Conservation (phyloP, 2,797 vertebrate species). For the Myripristis murdjan region DNA sequence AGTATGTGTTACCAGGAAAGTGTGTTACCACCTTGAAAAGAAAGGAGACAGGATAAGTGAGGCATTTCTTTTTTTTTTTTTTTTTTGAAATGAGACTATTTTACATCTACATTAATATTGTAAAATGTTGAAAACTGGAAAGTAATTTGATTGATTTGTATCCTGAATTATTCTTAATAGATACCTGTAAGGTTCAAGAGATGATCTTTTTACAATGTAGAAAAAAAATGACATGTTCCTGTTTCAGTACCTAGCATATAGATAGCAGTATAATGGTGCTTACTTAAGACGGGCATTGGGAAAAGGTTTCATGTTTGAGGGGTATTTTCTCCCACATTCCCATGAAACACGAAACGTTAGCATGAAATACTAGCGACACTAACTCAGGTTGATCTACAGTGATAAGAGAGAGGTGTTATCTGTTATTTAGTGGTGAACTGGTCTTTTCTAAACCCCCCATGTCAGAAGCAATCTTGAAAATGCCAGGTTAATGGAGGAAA, state of each 20-base stretch:
- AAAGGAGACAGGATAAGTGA: conserved; percentile 9
- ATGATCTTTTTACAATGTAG: conserved; percentile 10
- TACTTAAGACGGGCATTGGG: conserved; percentile 15
- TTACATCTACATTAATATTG: conserved; percentile 51
- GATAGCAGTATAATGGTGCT: background rate
- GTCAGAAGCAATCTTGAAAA: conserved; percentile 26
- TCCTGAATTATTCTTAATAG: conserved; percentile 27
- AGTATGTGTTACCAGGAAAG: background rate
- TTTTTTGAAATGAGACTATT: conserved; percentile 14
- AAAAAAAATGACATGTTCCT: conserved; percentile 7
- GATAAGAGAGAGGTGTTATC: conserved; percentile 22
- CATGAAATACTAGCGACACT: conserved; percentile 28
- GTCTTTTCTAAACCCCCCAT: conserved; percentile 20
- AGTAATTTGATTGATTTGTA: conserved; percentile 41
- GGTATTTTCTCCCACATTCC: conserved; percentile 18
- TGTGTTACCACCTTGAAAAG: conserved; percentile 9
- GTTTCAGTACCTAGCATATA: conserved; percentile 29
- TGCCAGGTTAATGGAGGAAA: conserved; percentile 55
- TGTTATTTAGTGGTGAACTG: conserved; percentile 7
- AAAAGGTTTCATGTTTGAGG: conserved; percentile 10
- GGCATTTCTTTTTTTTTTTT: conserved; percentile 33
- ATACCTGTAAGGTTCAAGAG: conserved; percentile 9
- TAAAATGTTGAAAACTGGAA: conserved; percentile 63
- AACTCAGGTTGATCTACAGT: conserved; percentile 60
- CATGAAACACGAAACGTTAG: background rate